Base-by-base conservation (phyloP, 2,888 invertebrate genomes). In the Drosophila setosimentum region DNA sequence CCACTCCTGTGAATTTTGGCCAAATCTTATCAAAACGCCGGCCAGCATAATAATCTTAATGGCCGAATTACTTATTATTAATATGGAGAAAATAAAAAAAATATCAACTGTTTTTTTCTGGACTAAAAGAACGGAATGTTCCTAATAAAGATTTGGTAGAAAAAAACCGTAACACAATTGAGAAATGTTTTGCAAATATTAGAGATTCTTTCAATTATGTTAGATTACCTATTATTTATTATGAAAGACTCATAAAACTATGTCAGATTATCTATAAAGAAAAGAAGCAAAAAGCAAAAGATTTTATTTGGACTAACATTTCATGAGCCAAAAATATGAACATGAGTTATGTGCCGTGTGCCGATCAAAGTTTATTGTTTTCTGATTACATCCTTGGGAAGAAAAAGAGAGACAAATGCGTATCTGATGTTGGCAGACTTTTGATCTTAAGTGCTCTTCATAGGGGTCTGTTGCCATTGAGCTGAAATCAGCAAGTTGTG, bases 21-120 rank as follows among this genome's bases (percentile, higher is more conserved):
- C 45, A 2, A 59, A 24, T 40, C 58, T 76, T 69, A 80, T 80
- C 64, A 51, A 29, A 27, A 37, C 27, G 24, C 27, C 27, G 18
- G 18, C 27, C 24, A n/a, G 24, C 32, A 24, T 57, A 77, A 76
- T 65, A 76, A 77, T 63, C 78, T 50, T 71, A 71, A 80, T 80
- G 57, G 21, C 30, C 61, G 24, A 6, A 21, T 13, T 33, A 32
- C 42, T 40, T 6, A 48, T 27, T 49, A 37, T 24, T 21, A 33
- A 35, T 18, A 11, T 8, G n/a, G 13, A 16, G 29, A 11, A 53
- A 8, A 1, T 11, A 21, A 11, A 13, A 33, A 16, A 8, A n/a
- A n/a, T n/a, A n/a, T n/a, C n/a, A n/a, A n/a, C n/a, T 18, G 8
- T 11, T 32, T 11, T 16, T 11, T 13, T 4, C n/a, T n/a, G 10